These are phyloP conservation scores for Aleadryas rufinucha DNA, from an alignment of 2,113 vertebrate species.

Conservation along the genomic window DNA sequence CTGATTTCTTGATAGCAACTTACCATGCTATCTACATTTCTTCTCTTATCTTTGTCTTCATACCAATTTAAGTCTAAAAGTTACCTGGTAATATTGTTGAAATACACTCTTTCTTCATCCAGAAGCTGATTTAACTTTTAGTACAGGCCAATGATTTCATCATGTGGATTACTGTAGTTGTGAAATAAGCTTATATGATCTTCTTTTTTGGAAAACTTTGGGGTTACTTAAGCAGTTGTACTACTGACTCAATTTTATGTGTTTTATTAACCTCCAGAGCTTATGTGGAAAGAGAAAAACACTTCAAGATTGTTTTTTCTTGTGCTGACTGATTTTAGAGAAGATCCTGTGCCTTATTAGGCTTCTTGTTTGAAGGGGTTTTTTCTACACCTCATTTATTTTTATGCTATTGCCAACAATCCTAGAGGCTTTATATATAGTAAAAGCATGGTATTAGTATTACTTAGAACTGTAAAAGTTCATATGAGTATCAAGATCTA, in stretches of 20 bases:
- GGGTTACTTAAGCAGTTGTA: constrained; percentile 15
- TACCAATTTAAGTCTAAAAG: background rate
- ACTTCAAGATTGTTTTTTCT: background rate
- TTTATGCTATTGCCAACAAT: background rate
- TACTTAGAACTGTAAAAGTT: background rate
- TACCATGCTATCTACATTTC: background rate
- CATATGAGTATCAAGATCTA: background rate
- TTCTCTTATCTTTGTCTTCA: background rate
- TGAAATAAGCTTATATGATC: constrained; percentile 6
- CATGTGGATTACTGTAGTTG: background rate
- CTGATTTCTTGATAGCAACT: too few relatives aligned
- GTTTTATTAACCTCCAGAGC: constrained; percentile 6
- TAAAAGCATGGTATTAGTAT: background rate
- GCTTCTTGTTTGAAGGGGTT: background rate
- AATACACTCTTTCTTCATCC: background rate
- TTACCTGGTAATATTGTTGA: background rate
- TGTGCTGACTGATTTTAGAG: background rate
- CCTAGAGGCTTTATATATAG: background rate
- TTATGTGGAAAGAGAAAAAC: background rate
- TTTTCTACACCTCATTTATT: background rate
- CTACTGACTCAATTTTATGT: background rate
- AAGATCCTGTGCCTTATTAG: background rate
- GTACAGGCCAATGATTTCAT: constrained; percentile 7
- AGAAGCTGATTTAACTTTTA: constrained; percentile 21
- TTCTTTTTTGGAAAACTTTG: constrained; percentile 14